Evolutionary conservation across 2,888 invertebrate species (phyloP).

Genomic region (Lypha dubia): DNA sequence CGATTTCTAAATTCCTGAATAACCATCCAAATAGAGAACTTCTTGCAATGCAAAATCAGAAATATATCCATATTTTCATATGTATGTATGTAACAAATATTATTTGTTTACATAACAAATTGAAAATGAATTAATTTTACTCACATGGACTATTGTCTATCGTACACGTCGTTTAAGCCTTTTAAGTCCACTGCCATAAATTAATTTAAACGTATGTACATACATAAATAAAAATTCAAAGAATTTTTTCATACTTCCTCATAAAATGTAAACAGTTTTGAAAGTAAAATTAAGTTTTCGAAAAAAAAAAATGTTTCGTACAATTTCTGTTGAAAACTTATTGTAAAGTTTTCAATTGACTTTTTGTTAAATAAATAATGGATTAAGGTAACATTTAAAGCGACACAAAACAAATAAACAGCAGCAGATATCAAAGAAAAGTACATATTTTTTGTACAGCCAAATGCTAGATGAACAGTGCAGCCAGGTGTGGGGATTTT

Average conservation of each 20-base stretch:
- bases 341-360: constrained; percentile 50
- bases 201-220: constrained; percentile 47
- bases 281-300: constrained; percentile 47
- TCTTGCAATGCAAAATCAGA: too few species aligned
- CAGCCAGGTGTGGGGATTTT: too few species aligned
- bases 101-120: constrained; percentile 32
- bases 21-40: too few species aligned
- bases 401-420: constrained; percentile 54
- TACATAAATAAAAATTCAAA: constrained; percentile 38
- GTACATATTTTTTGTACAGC: not conserved
- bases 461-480: constrained; percentile 11
- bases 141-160: constrained; percentile 35
- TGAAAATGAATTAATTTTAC: constrained; percentile 8
- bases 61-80: too few species aligned
- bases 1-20: too few species aligned
- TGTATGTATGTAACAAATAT: not conserved
- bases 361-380: constrained; percentile 44
- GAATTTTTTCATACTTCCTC: constrained; percentile 52
- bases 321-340: constrained; percentile 27
- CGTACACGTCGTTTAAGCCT: constrained; percentile 12
- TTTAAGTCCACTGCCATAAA: constrained; percentile 46
- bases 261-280: constrained; percentile 60
- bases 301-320: constrained; percentile 27
- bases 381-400: constrained; percentile 40
- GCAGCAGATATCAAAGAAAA: not conserved